Conservation (phyloP, 2,797 vertebrate genomes). For the Mus caroli region DNA sequence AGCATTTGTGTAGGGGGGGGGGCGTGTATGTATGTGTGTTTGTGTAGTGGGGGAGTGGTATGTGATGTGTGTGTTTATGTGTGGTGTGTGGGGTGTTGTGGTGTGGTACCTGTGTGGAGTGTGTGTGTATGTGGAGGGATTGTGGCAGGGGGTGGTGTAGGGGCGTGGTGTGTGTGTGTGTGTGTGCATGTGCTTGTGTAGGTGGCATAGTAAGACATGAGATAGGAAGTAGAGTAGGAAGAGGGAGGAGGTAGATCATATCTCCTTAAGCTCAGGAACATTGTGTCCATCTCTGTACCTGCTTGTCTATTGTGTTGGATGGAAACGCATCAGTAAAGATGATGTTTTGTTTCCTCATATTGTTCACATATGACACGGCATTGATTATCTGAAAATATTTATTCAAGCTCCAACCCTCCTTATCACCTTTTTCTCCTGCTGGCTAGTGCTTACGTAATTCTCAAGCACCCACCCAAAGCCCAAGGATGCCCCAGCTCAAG, state of each 20-base stretch:
- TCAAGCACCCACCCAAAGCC: background rate
- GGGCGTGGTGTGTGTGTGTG: background rate
- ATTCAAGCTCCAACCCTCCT: background rate
- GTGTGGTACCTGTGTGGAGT: background rate
- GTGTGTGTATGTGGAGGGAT: background rate
- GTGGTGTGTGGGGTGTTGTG: background rate
- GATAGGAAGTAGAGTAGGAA: background rate
- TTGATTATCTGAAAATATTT: background rate
- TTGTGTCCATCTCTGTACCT: background rate
- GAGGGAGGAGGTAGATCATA: background rate
- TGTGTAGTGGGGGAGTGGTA: background rate
- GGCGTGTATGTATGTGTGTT: background rate
- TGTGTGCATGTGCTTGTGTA: background rate
- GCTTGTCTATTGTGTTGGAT: background rate
- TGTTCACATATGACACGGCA: background rate
- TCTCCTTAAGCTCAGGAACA: background rate
- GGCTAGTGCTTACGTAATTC: background rate
- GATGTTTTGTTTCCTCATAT: background rate
- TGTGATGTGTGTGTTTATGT: background rate
- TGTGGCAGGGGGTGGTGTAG: too few species aligned
- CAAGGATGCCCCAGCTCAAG: background rate
- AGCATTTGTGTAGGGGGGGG: background rate
- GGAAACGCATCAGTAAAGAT: background rate
- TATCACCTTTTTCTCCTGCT: background rate
- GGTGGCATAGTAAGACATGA: background rate